Percentiles rank a stretch among this genome's conserved stretches.
These are phyloP conservation scores for Gasteruption jaculator DNA, from an alignment of 2,888 invertebrate species.

Conservation along the genomic window DNA sequence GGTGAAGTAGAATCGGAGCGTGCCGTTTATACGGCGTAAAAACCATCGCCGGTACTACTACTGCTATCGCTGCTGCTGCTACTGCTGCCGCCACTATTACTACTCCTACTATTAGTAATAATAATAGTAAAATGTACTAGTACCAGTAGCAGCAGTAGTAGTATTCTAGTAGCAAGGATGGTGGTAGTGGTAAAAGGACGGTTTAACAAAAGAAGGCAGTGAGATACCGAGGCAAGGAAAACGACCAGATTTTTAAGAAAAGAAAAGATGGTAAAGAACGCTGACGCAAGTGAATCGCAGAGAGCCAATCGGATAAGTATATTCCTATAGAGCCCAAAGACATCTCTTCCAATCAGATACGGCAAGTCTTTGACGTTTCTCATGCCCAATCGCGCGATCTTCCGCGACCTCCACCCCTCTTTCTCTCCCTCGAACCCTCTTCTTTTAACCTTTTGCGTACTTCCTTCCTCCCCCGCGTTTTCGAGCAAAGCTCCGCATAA, in stretches of 20 bases:
- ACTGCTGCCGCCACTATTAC: too few species aligned
- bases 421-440: conserved; percentile 15
- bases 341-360: conserved; percentile 49
- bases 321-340: conserved; percentile 42
- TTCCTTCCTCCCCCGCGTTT: conserved; percentile 8
- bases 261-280: conserved; percentile 26
- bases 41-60: too few species aligned
- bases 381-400: conserved; percentile 48
- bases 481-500: conserved; percentile 38
- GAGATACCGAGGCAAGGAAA: too few species aligned
- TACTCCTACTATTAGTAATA: too few species aligned
- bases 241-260: not conserved
- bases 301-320: conserved; percentile 52
- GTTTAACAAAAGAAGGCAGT: too few species aligned
- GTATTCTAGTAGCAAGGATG: too few species aligned
- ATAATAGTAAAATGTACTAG: too few species aligned
- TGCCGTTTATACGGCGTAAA: too few species aligned
- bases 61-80: too few species aligned
- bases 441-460: conserved; percentile 3
- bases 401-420: conserved; percentile 27
- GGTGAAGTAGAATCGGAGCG: conserved; percentile 26
- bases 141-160: too few species aligned
- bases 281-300: conserved; percentile 46
- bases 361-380: conserved; percentile 47
- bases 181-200: too few species aligned